phyloP scores from a whole-genome alignment of 2,797 vertebrate genomes.

The Melanotaenia maccullochi region DNA sequence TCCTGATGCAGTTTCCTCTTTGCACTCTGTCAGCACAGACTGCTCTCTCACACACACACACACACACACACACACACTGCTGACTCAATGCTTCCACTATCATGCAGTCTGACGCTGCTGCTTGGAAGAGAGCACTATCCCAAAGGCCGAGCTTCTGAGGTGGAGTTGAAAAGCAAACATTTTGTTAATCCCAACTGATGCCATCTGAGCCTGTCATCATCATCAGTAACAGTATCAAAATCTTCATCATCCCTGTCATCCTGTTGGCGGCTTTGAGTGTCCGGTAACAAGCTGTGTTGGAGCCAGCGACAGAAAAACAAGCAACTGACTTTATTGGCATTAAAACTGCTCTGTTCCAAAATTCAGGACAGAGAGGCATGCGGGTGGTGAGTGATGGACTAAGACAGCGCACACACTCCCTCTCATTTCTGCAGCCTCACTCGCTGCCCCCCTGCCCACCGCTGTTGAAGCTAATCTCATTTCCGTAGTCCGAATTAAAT shows the following conservation, averaged over 20 bases:
- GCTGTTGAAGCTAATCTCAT: constrained; percentile 67
- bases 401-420: constrained; percentile 8
- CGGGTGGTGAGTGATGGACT: constrained; percentile 22
- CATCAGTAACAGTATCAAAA: constrained; percentile 25
- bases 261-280: constrained; percentile 23
- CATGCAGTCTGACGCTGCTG: constrained; percentile 32
- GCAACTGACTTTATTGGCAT: constrained; percentile 16
- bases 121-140: constrained; percentile 30
- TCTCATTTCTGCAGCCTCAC: constrained; percentile 25
- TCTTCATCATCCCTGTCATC: constrained; percentile 39
- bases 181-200: constrained; percentile 19
- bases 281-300: constrained; percentile 6
- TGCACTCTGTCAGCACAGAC: constrained; percentile 57
- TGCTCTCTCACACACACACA: constrained; percentile 22
- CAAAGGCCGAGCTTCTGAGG: constrained; percentile 16
- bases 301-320: constrained; percentile 47
- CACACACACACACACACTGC: constrained; percentile 35
- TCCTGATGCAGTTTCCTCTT: constrained; percentile 47
- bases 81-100: constrained; percentile 43
- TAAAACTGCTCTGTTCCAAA: constrained; percentile 31
- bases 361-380: constrained; percentile 20
- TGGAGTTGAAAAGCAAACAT: constrained; percentile 24
- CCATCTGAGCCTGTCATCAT: constrained; percentile 33
- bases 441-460: constrained; percentile 22
- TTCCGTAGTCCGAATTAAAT: constrained; percentile 72